Conservation (phyloP, 2,113 vertebrate species). For the Elaphurus davidianus region DNA sequence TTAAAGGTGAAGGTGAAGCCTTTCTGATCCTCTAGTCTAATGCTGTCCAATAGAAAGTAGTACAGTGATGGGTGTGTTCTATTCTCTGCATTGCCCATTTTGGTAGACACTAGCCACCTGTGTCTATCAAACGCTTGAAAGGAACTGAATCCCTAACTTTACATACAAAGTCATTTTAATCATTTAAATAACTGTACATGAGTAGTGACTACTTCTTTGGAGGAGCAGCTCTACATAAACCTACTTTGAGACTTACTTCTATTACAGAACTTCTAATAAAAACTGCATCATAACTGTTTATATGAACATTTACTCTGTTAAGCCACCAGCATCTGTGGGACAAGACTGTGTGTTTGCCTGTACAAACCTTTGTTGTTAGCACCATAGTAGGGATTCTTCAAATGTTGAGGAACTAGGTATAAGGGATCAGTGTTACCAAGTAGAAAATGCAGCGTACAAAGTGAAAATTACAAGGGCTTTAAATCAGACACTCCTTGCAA, state of each 20-base stretch:
- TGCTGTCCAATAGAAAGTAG: rapidly evolving
- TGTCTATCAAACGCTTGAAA: not conserved
- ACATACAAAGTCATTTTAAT: not conserved
- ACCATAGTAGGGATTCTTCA: not conserved
- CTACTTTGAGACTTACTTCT: not conserved
- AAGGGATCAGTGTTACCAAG: not conserved
- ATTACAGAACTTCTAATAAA: not conserved
- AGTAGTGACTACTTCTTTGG: not conserved
- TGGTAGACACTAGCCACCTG: not conserved
- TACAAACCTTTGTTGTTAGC: not conserved
- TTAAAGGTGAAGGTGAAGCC: not conserved
- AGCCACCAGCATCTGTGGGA: not conserved
- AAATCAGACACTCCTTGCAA: not conserved
- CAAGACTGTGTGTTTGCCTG: not conserved
- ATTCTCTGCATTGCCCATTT: rapidly evolving
- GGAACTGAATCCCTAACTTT: not conserved
- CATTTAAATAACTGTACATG: not conserved
- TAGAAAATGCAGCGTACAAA: not conserved
- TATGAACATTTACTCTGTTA: not conserved
- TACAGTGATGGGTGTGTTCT: not conserved
- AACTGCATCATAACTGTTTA: not conserved
- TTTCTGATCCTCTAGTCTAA: not conserved
- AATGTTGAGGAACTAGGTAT: not conserved
- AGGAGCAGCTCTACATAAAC: not conserved
- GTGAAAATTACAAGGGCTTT: not conserved